A percentile compares a stretch with the other conserved stretches of the same genome.
phyloP scores from a whole-genome alignment of 2,888 invertebrate genomes.

The Oxyscelio sp. region DNA sequence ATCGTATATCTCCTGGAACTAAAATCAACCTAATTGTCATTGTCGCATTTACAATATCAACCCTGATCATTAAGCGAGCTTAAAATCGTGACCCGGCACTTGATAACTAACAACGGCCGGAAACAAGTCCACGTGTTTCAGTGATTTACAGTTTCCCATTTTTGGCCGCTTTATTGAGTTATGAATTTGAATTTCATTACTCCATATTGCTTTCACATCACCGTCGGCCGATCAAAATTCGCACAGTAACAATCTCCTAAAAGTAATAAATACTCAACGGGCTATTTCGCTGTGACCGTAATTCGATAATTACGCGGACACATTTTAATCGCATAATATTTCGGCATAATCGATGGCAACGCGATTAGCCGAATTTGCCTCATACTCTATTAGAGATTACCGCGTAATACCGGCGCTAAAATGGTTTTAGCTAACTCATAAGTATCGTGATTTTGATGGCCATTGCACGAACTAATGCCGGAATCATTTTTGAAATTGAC shows the following conservation, averaged over 20 bases:
- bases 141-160: conserved; percentile 28
- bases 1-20: too few relatives aligned
- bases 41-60: too few relatives aligned
- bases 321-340: conserved; percentile 70
- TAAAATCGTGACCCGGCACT: conserved; percentile 20
- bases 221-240: conserved; percentile 26
- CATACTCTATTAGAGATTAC: conserved; percentile 69
- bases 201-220: conserved; percentile 12
- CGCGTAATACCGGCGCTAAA: conserved; percentile 43
- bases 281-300: conserved; percentile 5
- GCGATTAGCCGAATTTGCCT: conserved; percentile 67
- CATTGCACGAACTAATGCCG: conserved; percentile 3
- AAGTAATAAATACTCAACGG: conserved; percentile 51
- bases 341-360: conserved; percentile 46
- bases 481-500: conserved; percentile 60
- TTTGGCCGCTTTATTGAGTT: conserved; percentile 39
- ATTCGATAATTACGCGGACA: conserved; percentile 52
- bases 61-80: too few relatives aligned
- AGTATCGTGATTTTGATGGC: conserved; percentile 62
- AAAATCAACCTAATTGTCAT: too few relatives aligned
- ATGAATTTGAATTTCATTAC: conserved; percentile 42
- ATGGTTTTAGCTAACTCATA: conserved; percentile 35
- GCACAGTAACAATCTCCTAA: conserved; percentile 38
- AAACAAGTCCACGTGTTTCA: background rate
- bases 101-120: conserved; percentile 16